Conservation (phyloP, 2,113 vertebrate species). For the Sigmodon hispidus region DNA sequence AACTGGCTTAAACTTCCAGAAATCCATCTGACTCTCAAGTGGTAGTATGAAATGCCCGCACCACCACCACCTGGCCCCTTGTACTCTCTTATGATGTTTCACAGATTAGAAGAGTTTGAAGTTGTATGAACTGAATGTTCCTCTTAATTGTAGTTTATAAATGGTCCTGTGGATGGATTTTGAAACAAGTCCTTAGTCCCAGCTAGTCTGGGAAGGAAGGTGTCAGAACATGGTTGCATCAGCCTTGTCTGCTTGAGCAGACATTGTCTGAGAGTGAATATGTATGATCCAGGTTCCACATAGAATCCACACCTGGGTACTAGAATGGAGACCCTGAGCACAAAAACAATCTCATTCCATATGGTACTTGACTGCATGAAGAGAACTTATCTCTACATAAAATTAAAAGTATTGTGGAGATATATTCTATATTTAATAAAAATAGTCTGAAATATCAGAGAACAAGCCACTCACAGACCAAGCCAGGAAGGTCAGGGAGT, state of each 20-base stretch:
- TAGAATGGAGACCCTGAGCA: neutral
- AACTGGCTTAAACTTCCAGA: no score
- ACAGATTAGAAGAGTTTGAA: neutral
- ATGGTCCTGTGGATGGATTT: neutral
- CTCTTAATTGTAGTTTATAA: neutral
- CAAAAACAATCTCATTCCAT: neutral
- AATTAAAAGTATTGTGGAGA: no score
- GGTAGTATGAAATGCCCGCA: no score
- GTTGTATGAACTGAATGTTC: neutral
- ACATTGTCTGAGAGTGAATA: neutral
- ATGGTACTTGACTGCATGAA: no score
- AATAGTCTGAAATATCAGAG: no score
- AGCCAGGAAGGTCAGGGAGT: no score
- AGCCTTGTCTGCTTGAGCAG: neutral
- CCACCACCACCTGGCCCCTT: no score
- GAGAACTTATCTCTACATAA: neutral
- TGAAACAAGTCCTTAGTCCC: neutral
- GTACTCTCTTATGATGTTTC: neutral
- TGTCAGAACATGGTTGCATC: neutral
- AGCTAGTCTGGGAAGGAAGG: neutral
- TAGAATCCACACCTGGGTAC: no score
- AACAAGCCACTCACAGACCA: no score
- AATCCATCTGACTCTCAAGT: no score
- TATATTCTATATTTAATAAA: no score
- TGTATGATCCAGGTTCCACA: neutral